These are phyloP conservation scores for Drosophila truncata DNA, from an alignment of 1,140 invertebrate species.

Conservation along the genomic window DNA sequence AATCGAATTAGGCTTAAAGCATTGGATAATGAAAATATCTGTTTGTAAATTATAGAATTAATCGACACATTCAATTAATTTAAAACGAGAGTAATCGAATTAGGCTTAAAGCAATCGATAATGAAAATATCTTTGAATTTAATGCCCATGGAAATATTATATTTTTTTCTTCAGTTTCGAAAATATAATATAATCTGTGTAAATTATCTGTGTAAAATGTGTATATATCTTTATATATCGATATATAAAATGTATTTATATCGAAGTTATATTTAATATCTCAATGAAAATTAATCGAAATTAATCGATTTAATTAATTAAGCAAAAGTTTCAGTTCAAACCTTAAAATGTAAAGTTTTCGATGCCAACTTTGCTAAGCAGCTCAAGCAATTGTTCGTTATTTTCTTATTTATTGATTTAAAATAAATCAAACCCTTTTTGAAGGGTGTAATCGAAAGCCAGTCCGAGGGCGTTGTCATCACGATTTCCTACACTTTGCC, in stretches of 20 bases:
- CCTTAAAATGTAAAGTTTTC: background rate
- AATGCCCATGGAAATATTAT: no score
- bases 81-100: background rate
- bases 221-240: no score
- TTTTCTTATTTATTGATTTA: background rate
- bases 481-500: conserved; percentile 33
- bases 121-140: no score
- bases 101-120: background rate
- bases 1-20: background rate
- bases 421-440: background rate
- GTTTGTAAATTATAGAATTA: background rate
- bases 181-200: no score
- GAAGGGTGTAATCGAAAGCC: conserved; percentile 16
- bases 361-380: background rate
- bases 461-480: conserved; percentile 48
- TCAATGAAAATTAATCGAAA: no score
- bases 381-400: background rate
- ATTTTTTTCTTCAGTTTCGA: no score
- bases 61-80: background rate
- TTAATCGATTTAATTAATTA: no score
- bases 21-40: no score
- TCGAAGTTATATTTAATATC: no score
- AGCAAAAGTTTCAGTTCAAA: background rate
- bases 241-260: no score
- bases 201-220: no score